A percentile compares a stretch with the other conserved stretches of the same genome.
phyloP scores from a whole-genome alignment of 2,888 invertebrate genomes.

The Chymomyza caudatula region DNA sequence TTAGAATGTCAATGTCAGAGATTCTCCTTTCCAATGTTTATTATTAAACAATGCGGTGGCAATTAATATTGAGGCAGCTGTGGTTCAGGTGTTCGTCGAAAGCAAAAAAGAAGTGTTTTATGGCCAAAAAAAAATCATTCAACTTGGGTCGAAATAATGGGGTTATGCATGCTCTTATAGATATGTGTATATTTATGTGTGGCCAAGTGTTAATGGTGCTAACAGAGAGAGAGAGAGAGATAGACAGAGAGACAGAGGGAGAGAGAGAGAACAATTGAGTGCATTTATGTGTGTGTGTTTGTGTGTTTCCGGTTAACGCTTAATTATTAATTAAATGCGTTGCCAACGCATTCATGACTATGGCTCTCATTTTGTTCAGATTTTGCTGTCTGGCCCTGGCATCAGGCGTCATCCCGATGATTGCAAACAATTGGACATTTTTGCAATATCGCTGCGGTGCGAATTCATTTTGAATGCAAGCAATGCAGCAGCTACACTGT shows the following conservation, averaged over 20 bases:
- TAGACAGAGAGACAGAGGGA: too few species aligned
- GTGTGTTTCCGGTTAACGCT: constrained; percentile 29
- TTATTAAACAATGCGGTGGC: constrained; percentile 39
- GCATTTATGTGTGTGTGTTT: too few species aligned
- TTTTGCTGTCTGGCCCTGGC: constrained; percentile 23
- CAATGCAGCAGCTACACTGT: not conserved
- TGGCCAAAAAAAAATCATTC: constrained; percentile 5
- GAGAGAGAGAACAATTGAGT: too few species aligned
- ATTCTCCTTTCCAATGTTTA: constrained; percentile 34
- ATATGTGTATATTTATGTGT: not conserved
- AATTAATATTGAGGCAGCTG: constrained; percentile 54
- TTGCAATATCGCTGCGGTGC: constrained; percentile 17
- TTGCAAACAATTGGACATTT: constrained; percentile 30
- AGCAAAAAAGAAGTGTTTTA: not conserved
- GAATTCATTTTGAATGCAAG: not conserved
- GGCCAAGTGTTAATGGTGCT: constrained; percentile 11
- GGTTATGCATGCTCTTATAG: not conserved
- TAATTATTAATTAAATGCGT: constrained; percentile 63
- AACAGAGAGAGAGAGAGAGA: constrained; percentile 1
- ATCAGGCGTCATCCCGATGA: constrained; percentile 22
- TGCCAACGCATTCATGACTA: constrained; percentile 49
- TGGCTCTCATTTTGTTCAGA: constrained; percentile 26
- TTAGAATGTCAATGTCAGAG: constrained; percentile 56
- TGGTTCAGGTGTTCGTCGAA: constrained; percentile 31
- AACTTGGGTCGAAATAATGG: not conserved